A percentile compares a stretch with the other conserved stretches of the same genome.
Evolutionary conservation across 2,888 invertebrate genomes (phyloP).

Genomic region (Desoria tigrina): DNA sequence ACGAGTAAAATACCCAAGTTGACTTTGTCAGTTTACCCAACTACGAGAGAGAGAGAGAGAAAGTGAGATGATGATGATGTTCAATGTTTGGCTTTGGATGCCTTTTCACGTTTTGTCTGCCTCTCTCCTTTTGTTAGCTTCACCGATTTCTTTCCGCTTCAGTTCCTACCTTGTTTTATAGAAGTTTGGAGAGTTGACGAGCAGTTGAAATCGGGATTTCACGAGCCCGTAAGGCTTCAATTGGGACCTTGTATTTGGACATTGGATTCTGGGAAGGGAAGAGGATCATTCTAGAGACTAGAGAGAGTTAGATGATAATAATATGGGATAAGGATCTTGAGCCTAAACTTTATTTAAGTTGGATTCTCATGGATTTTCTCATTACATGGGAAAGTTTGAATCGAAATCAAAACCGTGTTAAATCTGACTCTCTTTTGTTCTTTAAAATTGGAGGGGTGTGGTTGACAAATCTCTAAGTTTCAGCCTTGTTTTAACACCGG

Average conservation of each 20-base stretch:
- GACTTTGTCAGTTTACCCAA: slow-evolving; percentile 7
- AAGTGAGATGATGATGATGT: too few species aligned
- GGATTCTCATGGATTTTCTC: slow-evolving; percentile 2
- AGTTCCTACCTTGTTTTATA: slow-evolving; percentile 5
- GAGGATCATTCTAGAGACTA: too few species aligned
- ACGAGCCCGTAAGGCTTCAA: too few species aligned
- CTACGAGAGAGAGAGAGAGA: background rate
- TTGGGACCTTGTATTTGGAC: too few species aligned
- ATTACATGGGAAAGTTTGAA: slow-evolving; percentile 2
- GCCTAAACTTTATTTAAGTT: background rate
- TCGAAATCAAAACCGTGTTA: background rate
- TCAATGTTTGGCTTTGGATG: slow-evolving; percentile 1
- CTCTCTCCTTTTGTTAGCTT: slow-evolving; percentile 13
- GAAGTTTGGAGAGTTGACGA: too few species aligned
- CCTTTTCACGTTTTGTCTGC: background rate
- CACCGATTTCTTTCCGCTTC: slow-evolving; percentile 13
- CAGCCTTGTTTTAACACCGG: slow-evolving; percentile 46
- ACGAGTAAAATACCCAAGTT: background rate
- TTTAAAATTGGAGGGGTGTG: slow-evolving; percentile 28
- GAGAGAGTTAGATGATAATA: too few species aligned
- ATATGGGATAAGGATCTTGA: too few species aligned
- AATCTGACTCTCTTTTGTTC: slow-evolving; percentile 12
- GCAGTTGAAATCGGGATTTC: too few species aligned
- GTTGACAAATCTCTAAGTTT: slow-evolving; percentile 30
- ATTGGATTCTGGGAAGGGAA: too few species aligned